These are phyloP conservation scores for Protosalanx chinensis DNA, from an alignment of 2,797 vertebrate genomes.

Conservation along the genomic window DNA sequence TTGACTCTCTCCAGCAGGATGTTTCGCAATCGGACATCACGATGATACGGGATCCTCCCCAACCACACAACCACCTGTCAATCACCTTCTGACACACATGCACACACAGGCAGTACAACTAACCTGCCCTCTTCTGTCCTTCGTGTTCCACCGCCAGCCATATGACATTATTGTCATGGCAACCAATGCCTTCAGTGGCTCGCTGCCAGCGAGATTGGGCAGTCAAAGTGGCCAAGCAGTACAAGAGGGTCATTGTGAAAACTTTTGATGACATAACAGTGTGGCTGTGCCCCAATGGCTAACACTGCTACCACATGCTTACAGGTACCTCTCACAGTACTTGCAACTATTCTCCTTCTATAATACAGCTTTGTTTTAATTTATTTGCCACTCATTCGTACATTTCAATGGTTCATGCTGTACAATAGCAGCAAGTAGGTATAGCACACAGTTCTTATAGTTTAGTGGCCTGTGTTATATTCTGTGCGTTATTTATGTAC, in stretches of 20 bases:
- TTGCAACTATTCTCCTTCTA: neutral
- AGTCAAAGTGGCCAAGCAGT: slow-evolving; percentile 28
- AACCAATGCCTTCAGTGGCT: slow-evolving; percentile 7
- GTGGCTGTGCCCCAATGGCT: neutral
- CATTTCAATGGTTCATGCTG: no score
- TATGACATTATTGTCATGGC: neutral
- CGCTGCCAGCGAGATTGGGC: slow-evolving; percentile 16
- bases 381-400: no score
- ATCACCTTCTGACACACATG: slow-evolving; percentile 6
- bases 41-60: slow-evolving; percentile 32
- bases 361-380: no score
- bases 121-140: no score
- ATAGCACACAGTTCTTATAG: no score
- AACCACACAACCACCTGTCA: slow-evolving; percentile 15
- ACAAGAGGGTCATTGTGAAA: slow-evolving; percentile 17
- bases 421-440: no score
- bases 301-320: neutral
- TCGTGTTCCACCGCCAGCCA: slow-evolving; percentile 26
- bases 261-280: slow-evolving; percentile 20
- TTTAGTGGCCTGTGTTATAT: no score
- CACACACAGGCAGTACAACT: neutral
- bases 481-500: no score
- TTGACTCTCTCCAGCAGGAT: slow-evolving; percentile 44
- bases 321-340: neutral
- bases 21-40: slow-evolving; percentile 55